These are phyloP conservation scores for Phalacrocorax pelagicus DNA, from an alignment of 2,113 vertebrate species.

Conservation along the genomic window DNA sequence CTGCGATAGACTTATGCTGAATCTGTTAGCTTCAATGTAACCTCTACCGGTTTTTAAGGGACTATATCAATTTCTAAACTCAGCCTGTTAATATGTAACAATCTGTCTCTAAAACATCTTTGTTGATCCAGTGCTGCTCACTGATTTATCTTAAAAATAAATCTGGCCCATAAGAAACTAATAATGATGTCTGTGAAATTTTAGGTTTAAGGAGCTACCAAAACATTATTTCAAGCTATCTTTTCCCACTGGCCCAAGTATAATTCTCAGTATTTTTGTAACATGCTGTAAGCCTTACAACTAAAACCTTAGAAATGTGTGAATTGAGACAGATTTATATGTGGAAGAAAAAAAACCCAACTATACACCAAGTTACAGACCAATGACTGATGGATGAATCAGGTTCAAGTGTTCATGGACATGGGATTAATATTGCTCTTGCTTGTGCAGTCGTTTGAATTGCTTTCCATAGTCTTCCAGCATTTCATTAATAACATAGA, in stretches of 20 bases:
- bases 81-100: not conserved
- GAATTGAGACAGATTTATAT: not conserved
- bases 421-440: not conserved
- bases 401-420: not conserved
- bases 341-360: not conserved
- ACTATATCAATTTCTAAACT: not conserved
- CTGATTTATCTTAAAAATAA: not conserved
- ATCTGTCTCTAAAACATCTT: not conserved
- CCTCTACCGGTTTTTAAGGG: not conserved
- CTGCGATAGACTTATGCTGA: not conserved
- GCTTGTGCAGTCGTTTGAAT: not conserved
- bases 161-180: not conserved
- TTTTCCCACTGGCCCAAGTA: not conserved
- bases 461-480: not conserved
- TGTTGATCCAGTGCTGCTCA: not conserved
- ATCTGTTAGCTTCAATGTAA: not conserved
- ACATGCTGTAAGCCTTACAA: not conserved
- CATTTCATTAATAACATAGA: not conserved
- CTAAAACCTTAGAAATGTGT: not conserved
- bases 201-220: not conserved
- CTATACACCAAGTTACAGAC: not conserved
- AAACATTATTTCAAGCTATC: not conserved
- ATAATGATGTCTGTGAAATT: not conserved
- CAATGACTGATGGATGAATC: not conserved
- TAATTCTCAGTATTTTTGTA: not conserved